Percentiles rank a stretch among this genome's conserved stretches.
Conservation (phyloP, 2,888 invertebrate genomes). For the Erannis defoliaria region DNA sequence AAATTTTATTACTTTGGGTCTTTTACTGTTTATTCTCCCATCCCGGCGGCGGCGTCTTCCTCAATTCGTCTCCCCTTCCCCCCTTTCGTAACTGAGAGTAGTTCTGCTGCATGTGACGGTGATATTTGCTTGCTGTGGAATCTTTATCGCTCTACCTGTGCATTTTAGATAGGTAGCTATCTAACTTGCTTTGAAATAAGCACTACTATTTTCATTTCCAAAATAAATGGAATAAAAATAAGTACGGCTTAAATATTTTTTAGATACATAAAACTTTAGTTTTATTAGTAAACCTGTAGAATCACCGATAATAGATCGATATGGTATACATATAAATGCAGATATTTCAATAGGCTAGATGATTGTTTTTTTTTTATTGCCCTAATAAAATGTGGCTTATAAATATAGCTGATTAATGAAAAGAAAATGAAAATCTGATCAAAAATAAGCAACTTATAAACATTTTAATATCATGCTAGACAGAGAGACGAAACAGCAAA, state of each 20-base stretch:
- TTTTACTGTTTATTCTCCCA: conserved; percentile 37
- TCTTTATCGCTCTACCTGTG: conserved; percentile 30
- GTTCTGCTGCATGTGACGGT: conserved; percentile 55
- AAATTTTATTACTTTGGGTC: conserved; percentile 38
- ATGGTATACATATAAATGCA: no score
- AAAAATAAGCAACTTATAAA: no score
- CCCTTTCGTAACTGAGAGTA: conserved; percentile 52
- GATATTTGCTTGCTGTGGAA: conserved; percentile 51
- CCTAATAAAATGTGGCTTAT: no score
- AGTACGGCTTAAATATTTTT: neutral
- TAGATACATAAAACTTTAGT: no score
- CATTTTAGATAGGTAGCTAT: conserved; percentile 10
- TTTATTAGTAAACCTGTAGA: no score
- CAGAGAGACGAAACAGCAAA: no score
- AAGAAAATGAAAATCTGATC: no score
- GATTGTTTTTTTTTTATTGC: no score
- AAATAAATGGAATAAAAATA: neutral
- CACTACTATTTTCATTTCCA: neutral
- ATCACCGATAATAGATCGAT: no score
- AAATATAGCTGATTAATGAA: no score
- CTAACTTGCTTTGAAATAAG: neutral
- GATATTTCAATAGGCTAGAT: no score
- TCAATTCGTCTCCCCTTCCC: conserved; percentile 35
- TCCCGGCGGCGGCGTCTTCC: conserved; percentile 36
- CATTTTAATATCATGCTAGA: no score